Evolutionary conservation across 2,888 invertebrate genomes (phyloP), one percentile per base, ranked within the genome.

Genomic region (Sympetrum striolatum): DNA sequence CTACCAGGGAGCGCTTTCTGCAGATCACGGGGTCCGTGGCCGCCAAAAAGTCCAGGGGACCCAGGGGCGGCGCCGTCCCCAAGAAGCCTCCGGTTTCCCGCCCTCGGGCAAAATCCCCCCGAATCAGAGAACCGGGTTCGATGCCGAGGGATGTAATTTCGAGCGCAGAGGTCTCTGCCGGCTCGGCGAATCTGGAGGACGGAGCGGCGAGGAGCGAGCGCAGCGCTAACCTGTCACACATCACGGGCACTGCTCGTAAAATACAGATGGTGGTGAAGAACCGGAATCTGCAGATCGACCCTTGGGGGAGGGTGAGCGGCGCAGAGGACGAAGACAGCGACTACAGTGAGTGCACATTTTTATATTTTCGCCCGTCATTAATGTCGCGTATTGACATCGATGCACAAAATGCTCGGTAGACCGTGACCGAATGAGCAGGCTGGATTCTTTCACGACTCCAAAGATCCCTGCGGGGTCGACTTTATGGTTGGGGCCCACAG

Each of bases 241-340:
- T 97, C 93, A 96, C 96, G 92, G 97, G 97, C 94, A 96, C 96
- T 91, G 96, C 96, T 92, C 95, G 97, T 93, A 97, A 97, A 93
- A 97, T 97, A 93, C 97, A 97, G 95, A 96, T 98, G 95, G 97
- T 96, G 95, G 96, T 98, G 94, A 97, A 96, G 95, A 96, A 97
- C 95, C 96, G 96, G 92, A 96, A 97, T 94, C 95, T 98, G 92
- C 97, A 97, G 95, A 95, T 98, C 93, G 94, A 97, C 94, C 97
- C 97, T 92, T 97, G 97, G 95, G 97, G 97, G 94, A 96, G 96
- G 93, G 97, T 98, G 94, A 97, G 97, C 95, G 97, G 97, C 92
- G 97, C 97, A 93, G 95, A 95, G 93, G 96, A 97, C 94, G 96
- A 96, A 94, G 95, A 95, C 94, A 97, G 97, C 95, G 96, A 96